Percentiles rank a stretch among this genome's conserved stretches.
Evolutionary conservation across 2,113 vertebrate genomes (phyloP).

Genomic region (Sphaerodactylus townsendi): DNA sequence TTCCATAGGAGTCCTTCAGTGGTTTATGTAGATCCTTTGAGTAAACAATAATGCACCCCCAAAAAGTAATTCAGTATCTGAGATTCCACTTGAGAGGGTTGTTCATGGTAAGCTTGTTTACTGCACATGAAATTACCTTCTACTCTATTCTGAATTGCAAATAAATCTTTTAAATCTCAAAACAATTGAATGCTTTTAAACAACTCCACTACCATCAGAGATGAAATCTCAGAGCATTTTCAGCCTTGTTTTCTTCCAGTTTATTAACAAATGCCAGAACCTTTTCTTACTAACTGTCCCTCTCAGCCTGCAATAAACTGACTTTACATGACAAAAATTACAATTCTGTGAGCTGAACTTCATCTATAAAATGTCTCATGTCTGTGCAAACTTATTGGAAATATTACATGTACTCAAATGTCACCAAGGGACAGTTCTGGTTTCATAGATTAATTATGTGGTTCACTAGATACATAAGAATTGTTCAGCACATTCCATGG

Average conservation of each 20-base stretch:
- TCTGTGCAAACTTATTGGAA: too few species aligned
- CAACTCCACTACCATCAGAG: not conserved
- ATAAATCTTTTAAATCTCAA: constrained; percentile 36
- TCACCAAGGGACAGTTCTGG: too few species aligned
- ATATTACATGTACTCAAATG: too few species aligned
- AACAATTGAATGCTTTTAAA: constrained; percentile 36
- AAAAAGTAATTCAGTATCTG: constrained; percentile 1
- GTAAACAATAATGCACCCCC: constrained; percentile 12
- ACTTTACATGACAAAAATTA: not conserved
- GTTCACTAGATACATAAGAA: too few species aligned
- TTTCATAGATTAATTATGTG: too few species aligned
- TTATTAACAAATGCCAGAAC: constrained; percentile 20
- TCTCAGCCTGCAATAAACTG: not conserved
- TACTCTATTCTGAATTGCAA: constrained; percentile 32
- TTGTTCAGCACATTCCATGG: too few species aligned
- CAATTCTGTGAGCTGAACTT: not conserved
- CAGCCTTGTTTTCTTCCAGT: constrained; percentile 4
- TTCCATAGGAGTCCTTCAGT: constrained; percentile 32
- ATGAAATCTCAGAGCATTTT: constrained; percentile 13
- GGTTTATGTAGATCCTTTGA: constrained; percentile 17
- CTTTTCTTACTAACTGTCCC: not conserved
- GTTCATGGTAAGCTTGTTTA: constrained; percentile 31
- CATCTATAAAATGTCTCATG: not conserved
- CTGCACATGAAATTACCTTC: constrained; percentile 37
- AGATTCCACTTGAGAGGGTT: constrained; percentile 21